These are phyloP conservation scores for Platorchestia sp. DNA, from an alignment of 1,140 invertebrate genomes.

Conservation along the genomic window DNA sequence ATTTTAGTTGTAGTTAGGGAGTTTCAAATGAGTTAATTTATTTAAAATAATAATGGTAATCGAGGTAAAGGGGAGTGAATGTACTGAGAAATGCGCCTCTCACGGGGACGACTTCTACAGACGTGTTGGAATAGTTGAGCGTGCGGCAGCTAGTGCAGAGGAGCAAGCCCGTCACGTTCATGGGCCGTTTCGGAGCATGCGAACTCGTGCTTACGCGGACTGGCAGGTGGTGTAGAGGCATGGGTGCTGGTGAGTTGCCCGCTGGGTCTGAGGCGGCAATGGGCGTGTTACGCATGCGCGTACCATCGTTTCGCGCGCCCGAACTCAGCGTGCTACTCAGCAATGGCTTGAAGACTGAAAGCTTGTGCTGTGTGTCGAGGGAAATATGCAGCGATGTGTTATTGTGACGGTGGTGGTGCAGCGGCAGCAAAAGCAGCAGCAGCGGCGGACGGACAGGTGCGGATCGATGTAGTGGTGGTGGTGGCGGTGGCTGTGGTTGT, in stretches of 20 bases:
- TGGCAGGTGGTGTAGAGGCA: neutral
- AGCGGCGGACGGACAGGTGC: constrained; percentile 31
- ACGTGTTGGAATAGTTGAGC: neutral
- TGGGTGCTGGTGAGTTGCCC: neutral
- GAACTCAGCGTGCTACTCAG: too few species aligned
- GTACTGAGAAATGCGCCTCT: too few species aligned
- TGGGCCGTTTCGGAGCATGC: neutral
- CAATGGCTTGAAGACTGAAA: too few species aligned
- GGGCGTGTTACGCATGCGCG: neutral
- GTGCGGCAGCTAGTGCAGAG: neutral
- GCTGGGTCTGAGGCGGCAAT: neutral
- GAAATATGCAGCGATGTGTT: neutral
- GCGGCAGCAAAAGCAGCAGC: neutral
- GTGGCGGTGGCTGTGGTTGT: constrained; percentile 39
- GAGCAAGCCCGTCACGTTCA: neutral
- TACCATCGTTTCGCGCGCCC: too few species aligned
- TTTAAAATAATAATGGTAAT: neutral
- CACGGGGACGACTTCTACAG: too few species aligned
- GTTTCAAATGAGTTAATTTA: too few species aligned
- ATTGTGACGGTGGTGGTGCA: neutral
- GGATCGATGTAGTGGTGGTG: constrained; percentile 53
- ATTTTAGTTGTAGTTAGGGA: too few species aligned
- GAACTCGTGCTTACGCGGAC: neutral
- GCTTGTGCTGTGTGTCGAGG: too few species aligned
- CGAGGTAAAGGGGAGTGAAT: neutral